phyloP scores from a whole-genome alignment of 2,113 vertebrate species.

The Blennius ocellaris region DNA sequence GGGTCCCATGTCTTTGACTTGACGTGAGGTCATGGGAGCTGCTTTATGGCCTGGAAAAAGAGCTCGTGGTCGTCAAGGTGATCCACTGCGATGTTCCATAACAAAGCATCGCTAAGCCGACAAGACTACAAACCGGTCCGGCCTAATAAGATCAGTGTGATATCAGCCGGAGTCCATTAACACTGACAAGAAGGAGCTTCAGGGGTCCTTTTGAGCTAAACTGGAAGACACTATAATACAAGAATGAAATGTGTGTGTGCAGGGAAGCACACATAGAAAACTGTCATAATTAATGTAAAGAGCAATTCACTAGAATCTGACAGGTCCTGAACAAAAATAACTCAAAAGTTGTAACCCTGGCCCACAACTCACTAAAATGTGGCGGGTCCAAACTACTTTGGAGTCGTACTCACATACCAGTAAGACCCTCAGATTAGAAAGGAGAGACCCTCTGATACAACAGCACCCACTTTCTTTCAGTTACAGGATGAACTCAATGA shows the following conservation, averaged over 20 bases:
- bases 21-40: constrained; percentile 70
- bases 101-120: constrained; percentile 72
- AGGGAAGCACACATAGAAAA: too few species aligned
- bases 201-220: constrained; percentile 29
- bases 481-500: too few species aligned
- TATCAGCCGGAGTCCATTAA: constrained; percentile 70
- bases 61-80: constrained; percentile 60
- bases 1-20: constrained; percentile 51
- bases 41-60: constrained; percentile 60
- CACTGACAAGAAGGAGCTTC: constrained; percentile 29
- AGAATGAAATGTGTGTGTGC: background rate
- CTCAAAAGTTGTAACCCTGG: too few species aligned
- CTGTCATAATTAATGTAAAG: too few species aligned
- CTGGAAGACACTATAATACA: constrained; percentile 34
- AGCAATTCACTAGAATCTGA: too few species aligned
- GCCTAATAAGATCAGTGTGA: constrained; percentile 71
- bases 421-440: too few species aligned
- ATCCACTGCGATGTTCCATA: constrained; percentile 72
- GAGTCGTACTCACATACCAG: too few species aligned
- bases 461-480: too few species aligned
- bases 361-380: too few species aligned
- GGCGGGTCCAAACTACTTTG: too few species aligned
- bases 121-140: constrained; percentile 59
- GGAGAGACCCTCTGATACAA: too few species aligned
- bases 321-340: too few species aligned